Percentiles rank a stretch among this genome's conserved stretches.
Conservation (phyloP, 2,888 invertebrate species). For the Ectemnius lituratus region DNA sequence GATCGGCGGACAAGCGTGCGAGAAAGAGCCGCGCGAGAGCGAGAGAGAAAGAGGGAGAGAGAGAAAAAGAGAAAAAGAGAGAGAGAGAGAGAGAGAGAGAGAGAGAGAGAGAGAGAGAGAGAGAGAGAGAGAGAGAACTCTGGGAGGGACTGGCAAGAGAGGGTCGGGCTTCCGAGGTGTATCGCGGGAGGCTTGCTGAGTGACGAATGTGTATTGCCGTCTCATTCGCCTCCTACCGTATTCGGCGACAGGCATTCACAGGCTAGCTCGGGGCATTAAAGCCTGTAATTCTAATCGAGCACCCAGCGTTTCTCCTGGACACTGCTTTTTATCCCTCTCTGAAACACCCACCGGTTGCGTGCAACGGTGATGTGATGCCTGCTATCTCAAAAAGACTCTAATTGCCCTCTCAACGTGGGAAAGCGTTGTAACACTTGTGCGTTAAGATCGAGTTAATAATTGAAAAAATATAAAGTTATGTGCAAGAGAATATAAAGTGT, state of each 20-base stretch:
- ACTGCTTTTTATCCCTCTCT: background rate
- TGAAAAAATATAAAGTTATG: too few species aligned
- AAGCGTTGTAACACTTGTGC: too few species aligned
- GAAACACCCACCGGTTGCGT: background rate
- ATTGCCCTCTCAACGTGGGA: too few species aligned
- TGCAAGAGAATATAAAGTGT: too few species aligned
- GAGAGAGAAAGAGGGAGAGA: conserved; percentile 25
- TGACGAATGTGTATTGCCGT: conserved; percentile 62
- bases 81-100: conserved; percentile 26
- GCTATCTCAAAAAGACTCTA: too few species aligned
- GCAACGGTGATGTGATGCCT: too few species aligned
- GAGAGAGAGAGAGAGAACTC: background rate
- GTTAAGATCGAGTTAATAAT: too few species aligned
- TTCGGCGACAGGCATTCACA: conserved; percentile 62
- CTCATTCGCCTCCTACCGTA: conserved; percentile 67
- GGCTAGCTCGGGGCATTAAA: conserved; percentile 47
- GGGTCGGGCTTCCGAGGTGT: conserved; percentile 53
- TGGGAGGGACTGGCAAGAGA: conserved; percentile 22
- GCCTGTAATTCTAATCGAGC: conserved; percentile 55
- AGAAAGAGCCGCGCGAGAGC: too few species aligned
- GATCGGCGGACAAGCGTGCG: conserved; percentile 48
- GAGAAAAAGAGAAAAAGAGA: background rate
- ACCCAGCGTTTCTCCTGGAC: conserved; percentile 13
- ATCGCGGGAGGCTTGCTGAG: conserved; percentile 59
- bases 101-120: conserved; percentile 27